Base-by-base conservation (phyloP, 1,140 invertebrate species). In the Drosophila bocki region DNA sequence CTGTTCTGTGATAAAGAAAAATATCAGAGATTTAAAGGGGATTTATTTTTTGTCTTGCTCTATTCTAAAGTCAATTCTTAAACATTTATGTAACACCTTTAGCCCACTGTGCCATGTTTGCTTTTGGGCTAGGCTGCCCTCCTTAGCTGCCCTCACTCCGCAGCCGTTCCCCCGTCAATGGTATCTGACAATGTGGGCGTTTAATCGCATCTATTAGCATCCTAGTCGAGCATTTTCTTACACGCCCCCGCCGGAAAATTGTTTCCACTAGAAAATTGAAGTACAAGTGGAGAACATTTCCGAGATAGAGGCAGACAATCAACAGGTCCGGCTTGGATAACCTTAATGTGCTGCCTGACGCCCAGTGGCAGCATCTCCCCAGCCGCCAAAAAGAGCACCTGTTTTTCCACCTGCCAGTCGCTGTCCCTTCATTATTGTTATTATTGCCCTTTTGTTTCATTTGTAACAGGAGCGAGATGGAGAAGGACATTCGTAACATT, bases 141-240 rank as follows among this genome's bases (percentile, higher is more conserved):
- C 19, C 3, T 32, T 26, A 2, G 7, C 32, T 8, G 12, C 13
- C 32, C 17, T 33, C 3, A 19, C 29, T 42, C 26, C 19, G 7
- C 29, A 17, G 37, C 45, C 19, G 22, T 51, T 35, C 50, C 51
- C 42, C 62, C 68, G 75, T 71, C 44, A 67, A 79, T 64, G 48
- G 54, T 71, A 41, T 62, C 80, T 64, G 47, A 62, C 48, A 51
- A 45, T 69, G 84, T 84, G 62, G 84, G 84, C 80, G 80, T 78
- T 84, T 88, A 88, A 88, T 88, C 84, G 85, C 85, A 84, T 90
- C 84, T 88, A 90, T 90, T 87, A 87, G 83, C 64, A 84, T 76
- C 67, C 57, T 51, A 68, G 67, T 45, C 48, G 63, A 68, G 81
- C 48, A 71, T 84, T 83, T 76, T 67, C 58, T 68, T 60, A 62